phyloP scores from a whole-genome alignment of 2,113 vertebrate genomes.

The Oryzias curvinotus region DNA sequence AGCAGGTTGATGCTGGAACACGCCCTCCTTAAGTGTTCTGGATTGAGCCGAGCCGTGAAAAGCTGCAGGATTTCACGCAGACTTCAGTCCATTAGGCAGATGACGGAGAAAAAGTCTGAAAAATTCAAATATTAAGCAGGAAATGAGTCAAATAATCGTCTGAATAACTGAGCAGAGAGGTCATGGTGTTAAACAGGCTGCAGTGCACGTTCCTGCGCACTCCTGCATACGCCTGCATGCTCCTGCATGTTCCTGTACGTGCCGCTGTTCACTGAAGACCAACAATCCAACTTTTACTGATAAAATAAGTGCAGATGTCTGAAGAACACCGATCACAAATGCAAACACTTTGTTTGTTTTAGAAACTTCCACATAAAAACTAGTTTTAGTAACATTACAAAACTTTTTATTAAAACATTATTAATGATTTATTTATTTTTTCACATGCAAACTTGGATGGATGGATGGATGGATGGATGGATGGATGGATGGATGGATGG shows the following conservation, averaged over 20 bases:
- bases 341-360: too few species aligned
- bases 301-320: too few species aligned
- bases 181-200: neutral
- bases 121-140: slow-evolving; percentile 24
- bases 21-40: slow-evolving; percentile 18
- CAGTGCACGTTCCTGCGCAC: neutral
- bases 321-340: too few species aligned
- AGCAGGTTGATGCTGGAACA: slow-evolving; percentile 25
- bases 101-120: neutral
- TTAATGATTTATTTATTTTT: too few species aligned
- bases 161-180: slow-evolving; percentile 36
- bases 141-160: slow-evolving; percentile 42
- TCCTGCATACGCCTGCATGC: neutral
- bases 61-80: neutral
- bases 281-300: too few species aligned
- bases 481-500: too few species aligned
- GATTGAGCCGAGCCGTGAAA: slow-evolving; percentile 2
- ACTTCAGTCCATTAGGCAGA: slow-evolving; percentile 34
- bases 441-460: too few species aligned
- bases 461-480: too few species aligned
- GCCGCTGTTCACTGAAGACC: neutral
- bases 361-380: too few species aligned
- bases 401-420: too few species aligned
- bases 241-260: neutral
- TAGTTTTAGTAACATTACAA: too few species aligned